Evolutionary conservation across 2,888 invertebrate genomes (phyloP).

Genomic region (Drosophila fulvimacula): DNA sequence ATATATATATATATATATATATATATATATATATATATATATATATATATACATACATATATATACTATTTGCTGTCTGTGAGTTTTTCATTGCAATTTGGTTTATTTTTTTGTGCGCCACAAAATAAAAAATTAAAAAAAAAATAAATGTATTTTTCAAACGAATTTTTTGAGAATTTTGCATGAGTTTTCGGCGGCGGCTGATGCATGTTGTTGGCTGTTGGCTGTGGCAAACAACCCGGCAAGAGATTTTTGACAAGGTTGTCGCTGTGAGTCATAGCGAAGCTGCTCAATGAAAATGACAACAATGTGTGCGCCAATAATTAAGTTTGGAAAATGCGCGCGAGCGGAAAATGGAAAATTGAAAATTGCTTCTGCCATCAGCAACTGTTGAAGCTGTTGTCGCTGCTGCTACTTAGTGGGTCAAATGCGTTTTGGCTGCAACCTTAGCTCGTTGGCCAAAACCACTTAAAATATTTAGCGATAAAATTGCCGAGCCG

Average conservation of each 20-base stretch:
- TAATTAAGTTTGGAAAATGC: constrained; percentile 69
- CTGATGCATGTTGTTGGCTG: not conserved
- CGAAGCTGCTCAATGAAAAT: constrained; percentile 48
- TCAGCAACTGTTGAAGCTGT: not conserved
- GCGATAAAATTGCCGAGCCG: constrained; percentile 56
- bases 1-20: not conserved
- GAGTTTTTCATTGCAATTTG: constrained; percentile 25
- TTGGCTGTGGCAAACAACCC: constrained; percentile 23
- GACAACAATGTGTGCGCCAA: constrained; percentile 70
- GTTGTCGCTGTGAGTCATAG: constrained; percentile 54
- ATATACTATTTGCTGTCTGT: constrained; percentile 41
- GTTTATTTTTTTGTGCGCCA: constrained; percentile 19
- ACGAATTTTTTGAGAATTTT: constrained; percentile 55
- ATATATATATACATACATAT: not conserved
- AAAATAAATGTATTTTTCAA: constrained; percentile 35
- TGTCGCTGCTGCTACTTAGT: constrained; percentile 36
- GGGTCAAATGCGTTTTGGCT: constrained; percentile 69
- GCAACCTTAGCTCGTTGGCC: constrained; percentile 67
- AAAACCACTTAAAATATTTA: constrained; percentile 79
- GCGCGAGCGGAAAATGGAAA: constrained; percentile 49
- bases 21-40: not conserved
- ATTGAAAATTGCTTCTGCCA: constrained; percentile 37
- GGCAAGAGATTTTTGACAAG: constrained; percentile 44
- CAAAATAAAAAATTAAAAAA: constrained; percentile 15
- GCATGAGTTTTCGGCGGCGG: constrained; percentile 36